These are phyloP conservation scores for Platichthys flesus DNA, from an alignment of 2,113 vertebrate genomes.

Conservation along the genomic window DNA sequence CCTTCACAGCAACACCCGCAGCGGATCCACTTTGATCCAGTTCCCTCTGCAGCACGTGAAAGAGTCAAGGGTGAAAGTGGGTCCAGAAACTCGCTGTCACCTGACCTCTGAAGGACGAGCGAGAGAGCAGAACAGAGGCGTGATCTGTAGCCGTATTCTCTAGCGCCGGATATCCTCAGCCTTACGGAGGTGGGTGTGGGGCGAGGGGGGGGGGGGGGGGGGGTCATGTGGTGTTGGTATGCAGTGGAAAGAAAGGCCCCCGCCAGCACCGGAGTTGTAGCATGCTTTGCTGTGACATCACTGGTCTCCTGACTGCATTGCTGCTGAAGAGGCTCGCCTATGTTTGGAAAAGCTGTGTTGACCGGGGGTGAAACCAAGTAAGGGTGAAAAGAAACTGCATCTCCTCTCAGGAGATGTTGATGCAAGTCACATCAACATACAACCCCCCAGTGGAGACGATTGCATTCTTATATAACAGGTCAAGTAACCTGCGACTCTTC, in stretches of 20 bases:
- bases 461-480: conserved; percentile 30
- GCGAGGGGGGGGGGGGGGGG: background rate
- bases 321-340: conserved; percentile 27
- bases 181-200: conserved; percentile 11
- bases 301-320: conserved; percentile 36
- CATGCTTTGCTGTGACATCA: conserved; percentile 64
- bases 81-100: conserved; percentile 26
- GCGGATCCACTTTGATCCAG: conserved; percentile 1
- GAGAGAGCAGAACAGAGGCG: background rate
- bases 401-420: no score
- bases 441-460: background rate
- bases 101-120: conserved; percentile 33
- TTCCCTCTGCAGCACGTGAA: conserved; percentile 19
- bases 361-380: background rate
- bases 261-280: conserved; percentile 26
- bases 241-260: conserved; percentile 10
- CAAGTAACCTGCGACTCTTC: background rate
- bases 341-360: conserved; percentile 45
- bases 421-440: background rate
- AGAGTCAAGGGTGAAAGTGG: conserved; percentile 13
- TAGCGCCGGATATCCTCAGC: conserved; percentile 17
- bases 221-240: conserved; percentile 66
- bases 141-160: conserved; percentile 10
- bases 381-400: conserved; percentile 1
- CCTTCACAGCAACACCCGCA: conserved; percentile 11